A percentile compares a stretch with the other conserved stretches of the same genome.
These are phyloP conservation scores for Nasonia vitripennis DNA, from an alignment of 1,140 invertebrate species.

Conservation along the genomic window DNA sequence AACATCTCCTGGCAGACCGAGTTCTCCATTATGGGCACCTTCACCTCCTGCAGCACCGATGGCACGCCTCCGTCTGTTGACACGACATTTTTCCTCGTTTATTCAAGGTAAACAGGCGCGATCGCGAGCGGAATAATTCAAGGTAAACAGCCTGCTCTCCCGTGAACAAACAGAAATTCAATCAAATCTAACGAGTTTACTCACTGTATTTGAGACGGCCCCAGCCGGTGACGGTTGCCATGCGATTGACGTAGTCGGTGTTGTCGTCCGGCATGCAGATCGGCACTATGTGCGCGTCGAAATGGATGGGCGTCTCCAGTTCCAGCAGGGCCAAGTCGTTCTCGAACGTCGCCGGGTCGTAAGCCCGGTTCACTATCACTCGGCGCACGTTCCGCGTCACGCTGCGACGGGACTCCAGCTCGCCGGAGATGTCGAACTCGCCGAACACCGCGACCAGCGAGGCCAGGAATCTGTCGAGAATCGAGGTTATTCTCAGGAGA, in stretches of 20 bases:
- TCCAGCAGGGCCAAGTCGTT: slow-evolving; percentile 92
- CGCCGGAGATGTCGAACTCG: slow-evolving; percentile 91
- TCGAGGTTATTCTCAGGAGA: not conserved
- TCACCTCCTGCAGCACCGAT: slow-evolving; percentile 91
- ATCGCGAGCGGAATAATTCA: too few species aligned
- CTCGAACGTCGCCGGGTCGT: slow-evolving; percentile 92
- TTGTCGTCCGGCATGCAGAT: slow-evolving; percentile 92
- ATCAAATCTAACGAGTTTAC: slow-evolving; percentile 48
- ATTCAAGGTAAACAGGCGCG: not conserved
- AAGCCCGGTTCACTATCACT: slow-evolving; percentile 91
- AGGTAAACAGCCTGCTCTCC: too few species aligned
- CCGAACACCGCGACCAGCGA: slow-evolving; percentile 93
- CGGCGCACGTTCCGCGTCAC: slow-evolving; percentile 88
- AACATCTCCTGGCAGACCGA: slow-evolving; percentile 96
- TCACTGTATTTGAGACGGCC: slow-evolving; percentile 80
- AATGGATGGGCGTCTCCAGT: slow-evolving; percentile 88
- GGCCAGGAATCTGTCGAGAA: slow-evolving; percentile 84
- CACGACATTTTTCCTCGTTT: not conserved
- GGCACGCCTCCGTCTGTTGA: slow-evolving; percentile 88
- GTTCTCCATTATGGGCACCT: slow-evolving; percentile 94
- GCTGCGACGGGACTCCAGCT: slow-evolving; percentile 85
- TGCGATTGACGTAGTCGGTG: slow-evolving; percentile 87
- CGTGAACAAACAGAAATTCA: too few species aligned
- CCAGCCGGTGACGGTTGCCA: slow-evolving; percentile 90
- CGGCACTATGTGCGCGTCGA: slow-evolving; percentile 92